Conservation (phyloP, 2,888 invertebrate species). For the Herminia tarsipennalis region DNA sequence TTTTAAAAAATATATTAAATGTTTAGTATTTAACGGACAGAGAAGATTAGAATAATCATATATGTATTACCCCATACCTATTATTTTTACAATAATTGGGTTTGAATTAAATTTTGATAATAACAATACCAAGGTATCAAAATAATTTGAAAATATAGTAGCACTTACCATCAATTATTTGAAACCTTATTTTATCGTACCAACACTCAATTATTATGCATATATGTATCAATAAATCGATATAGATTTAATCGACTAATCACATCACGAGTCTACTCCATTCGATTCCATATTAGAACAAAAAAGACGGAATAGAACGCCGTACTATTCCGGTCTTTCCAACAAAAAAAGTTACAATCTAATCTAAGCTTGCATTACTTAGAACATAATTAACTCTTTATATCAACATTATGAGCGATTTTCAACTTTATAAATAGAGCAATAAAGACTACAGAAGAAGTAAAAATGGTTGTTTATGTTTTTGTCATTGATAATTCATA, state of each 20-base stretch:
- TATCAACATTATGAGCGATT: constrained; percentile 6
- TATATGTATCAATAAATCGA: background rate
- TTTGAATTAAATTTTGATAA: background rate
- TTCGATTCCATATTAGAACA: constrained; percentile 71
- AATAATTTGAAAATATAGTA: too few relatives aligned
- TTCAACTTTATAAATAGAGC: background rate
- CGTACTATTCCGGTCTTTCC: constrained; percentile 55
- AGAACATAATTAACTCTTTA: constrained; percentile 42
- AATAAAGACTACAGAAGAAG: constrained; percentile 11
- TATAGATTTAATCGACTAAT: constrained; percentile 24
- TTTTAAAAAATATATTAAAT: too few relatives aligned
- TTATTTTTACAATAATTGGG: too few relatives aligned
- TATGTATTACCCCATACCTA: too few relatives aligned
- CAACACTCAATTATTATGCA: too few relatives aligned
- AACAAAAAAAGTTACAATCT: constrained; percentile 61
- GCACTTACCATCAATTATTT: too few relatives aligned
- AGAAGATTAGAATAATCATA: too few relatives aligned
- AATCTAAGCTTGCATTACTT: constrained; percentile 48
- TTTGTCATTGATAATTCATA: constrained; percentile 66
- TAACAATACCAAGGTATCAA: background rate
- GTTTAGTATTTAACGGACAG: too few relatives aligned
- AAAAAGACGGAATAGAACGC: constrained; percentile 60
- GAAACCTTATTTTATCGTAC: too few relatives aligned
- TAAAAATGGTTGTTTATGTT: constrained; percentile 30
- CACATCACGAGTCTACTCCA: constrained; percentile 50